Conservation (phyloP, 2,888 invertebrate genomes). For the Amphipyra tragopoginis region DNA sequence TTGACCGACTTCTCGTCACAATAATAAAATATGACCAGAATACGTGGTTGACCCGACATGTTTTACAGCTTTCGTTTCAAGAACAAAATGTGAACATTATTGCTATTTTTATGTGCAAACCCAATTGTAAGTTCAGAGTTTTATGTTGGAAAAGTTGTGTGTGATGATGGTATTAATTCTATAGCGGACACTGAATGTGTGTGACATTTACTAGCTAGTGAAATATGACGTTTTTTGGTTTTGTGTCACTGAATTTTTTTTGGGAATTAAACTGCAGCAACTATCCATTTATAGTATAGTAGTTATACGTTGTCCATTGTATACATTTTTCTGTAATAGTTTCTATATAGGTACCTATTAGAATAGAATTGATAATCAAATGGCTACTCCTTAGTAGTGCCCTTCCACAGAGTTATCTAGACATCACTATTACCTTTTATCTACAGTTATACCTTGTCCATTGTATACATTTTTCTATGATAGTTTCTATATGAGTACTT, state of each 20-base stretch:
- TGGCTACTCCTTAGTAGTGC: too few relatives aligned
- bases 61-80: slow-evolving; percentile 55
- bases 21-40: slow-evolving; percentile 65
- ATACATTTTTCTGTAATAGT: too few relatives aligned
- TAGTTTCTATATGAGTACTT: too few relatives aligned
- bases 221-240: slow-evolving; percentile 13
- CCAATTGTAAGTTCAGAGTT: slow-evolving; percentile 33
- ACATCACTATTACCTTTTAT: too few relatives aligned
- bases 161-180: slow-evolving; percentile 50
- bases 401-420: too few relatives aligned
- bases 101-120: slow-evolving; percentile 47
- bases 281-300: too few relatives aligned
- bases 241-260: neutral
- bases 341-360: too few relatives aligned
- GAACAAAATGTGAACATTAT: slow-evolving; percentile 46
- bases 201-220: slow-evolving; percentile 45
- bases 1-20: slow-evolving; percentile 66
- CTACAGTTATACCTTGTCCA: too few relatives aligned
- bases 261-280: too few relatives aligned
- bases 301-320: too few relatives aligned
- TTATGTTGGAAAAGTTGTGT: slow-evolving; percentile 40
- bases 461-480: too few relatives aligned
- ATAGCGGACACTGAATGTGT: slow-evolving; percentile 29
- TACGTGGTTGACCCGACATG: slow-evolving; percentile 60
- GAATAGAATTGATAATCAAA: too few relatives aligned